Percentiles rank a stretch among this genome's conserved stretches.
These are phyloP conservation scores for Yponomeuta plumbellus DNA, from an alignment of 2,888 invertebrate species.

Conservation along the genomic window DNA sequence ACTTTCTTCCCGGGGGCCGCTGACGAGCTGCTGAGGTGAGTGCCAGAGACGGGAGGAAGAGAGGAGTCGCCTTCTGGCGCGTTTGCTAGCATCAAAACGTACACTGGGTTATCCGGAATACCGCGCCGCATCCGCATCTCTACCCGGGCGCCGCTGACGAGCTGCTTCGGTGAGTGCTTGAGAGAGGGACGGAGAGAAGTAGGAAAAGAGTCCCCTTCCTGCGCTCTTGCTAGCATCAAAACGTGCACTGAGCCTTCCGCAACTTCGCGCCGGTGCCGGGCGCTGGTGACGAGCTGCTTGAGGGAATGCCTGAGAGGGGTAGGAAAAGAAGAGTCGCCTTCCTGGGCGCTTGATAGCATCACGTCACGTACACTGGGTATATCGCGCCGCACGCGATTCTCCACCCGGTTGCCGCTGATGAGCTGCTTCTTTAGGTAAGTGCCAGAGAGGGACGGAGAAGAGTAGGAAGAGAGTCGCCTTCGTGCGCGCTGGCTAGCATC, in stretches of 20 bases:
- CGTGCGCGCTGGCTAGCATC: too few species aligned
- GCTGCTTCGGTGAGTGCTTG: conserved; percentile 84
- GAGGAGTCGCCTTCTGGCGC: too few species aligned
- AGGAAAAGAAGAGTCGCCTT: too few species aligned
- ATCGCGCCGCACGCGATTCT: conserved; percentile 97
- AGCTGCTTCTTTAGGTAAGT: conserved; percentile 86
- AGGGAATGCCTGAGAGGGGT: too few species aligned
- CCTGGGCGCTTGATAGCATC: too few species aligned
- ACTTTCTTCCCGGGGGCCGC: conserved; percentile 93
- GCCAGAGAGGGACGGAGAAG: too few species aligned
- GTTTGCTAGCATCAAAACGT: conserved; percentile 96
- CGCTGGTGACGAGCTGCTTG: conserved; percentile 94
- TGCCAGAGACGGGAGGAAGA: too few species aligned
- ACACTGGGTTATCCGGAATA: conserved; percentile 98
- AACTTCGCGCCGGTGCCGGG: too few species aligned
- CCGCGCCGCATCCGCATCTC: conserved; percentile 95
- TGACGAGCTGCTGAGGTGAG: conserved; percentile 88
- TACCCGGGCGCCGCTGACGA: conserved; percentile 95
- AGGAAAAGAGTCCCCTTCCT: too few species aligned
- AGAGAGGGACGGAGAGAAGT: too few species aligned
- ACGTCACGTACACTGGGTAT: conserved; percentile 97
- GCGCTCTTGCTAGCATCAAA: conserved; percentile 94
- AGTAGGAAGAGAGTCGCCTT: too few species aligned
- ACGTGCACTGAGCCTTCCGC: conserved; percentile 97
- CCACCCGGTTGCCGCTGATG: conserved; percentile 94